Conservation (phyloP, 2,888 invertebrate genomes). For the Catonia carolina region DNA sequence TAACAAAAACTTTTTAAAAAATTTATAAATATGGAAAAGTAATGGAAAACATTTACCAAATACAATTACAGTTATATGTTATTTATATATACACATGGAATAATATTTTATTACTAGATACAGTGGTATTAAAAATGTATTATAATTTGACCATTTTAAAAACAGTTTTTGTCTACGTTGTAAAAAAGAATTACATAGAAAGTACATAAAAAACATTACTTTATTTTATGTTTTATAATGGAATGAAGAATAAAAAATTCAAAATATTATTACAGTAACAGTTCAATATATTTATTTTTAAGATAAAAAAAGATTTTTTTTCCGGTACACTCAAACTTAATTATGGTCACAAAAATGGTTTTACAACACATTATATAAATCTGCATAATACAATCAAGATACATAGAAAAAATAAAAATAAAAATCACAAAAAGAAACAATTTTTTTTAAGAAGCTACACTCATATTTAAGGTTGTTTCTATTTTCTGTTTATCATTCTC, state of each 20-base stretch:
- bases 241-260: conserved; percentile 30
- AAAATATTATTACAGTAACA: conserved; percentile 3
- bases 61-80: no score
- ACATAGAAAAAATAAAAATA: conserved; percentile 2
- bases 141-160: conserved; percentile 23
- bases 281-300: conserved; percentile 22
- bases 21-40: no score
- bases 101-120: conserved; percentile 6
- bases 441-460: conserved; percentile 28
- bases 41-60: no score
- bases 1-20: no score
- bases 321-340: conserved; percentile 16
- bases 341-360: conserved; percentile 21
- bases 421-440: conserved; percentile 25
- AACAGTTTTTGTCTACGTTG: conserved; percentile 22
- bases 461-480: conserved; percentile 20
- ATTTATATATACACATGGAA: conserved; percentile 24
- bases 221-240: no score
- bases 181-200: conserved; percentile 28
- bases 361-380: conserved; percentile 15
- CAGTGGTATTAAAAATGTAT: neutral
- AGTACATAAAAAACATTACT: conserved; percentile 19
- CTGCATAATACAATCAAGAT: neutral
- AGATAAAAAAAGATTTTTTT: conserved; percentile 22
- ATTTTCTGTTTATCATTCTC: no score